These are phyloP conservation scores for Trachythela sp. DNA, from an alignment of 64 coral and sea anemone species.

Conservation along the genomic window DNA sequence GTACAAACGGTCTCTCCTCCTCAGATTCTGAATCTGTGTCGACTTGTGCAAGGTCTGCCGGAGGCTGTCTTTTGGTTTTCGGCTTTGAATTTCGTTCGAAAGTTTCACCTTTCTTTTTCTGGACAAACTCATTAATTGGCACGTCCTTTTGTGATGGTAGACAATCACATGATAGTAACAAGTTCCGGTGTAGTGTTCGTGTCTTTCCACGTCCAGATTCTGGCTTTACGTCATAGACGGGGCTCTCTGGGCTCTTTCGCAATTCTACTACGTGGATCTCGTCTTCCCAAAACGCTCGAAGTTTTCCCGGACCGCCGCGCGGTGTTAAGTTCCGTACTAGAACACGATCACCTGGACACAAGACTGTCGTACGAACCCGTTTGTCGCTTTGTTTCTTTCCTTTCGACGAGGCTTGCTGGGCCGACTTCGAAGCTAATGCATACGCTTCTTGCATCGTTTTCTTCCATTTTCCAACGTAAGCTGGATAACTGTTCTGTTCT, in stretches of 20 bases:
- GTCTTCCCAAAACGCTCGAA: slow-evolving; percentile 45
- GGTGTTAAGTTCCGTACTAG: slow-evolving; percentile 48
- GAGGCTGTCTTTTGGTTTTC: not conserved
- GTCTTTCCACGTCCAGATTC: slow-evolving; percentile 36
- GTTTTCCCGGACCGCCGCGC: slow-evolving; percentile 36
- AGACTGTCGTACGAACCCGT: slow-evolving; percentile 21
- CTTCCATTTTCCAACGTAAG: slow-evolving; percentile 11
- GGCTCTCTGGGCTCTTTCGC: slow-evolving; percentile 28
- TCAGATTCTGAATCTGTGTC: not conserved
- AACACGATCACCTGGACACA: slow-evolving; percentile 39
- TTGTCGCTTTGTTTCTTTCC: slow-evolving; percentile 23
- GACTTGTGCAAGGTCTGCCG: not conserved
- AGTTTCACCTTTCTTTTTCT: not conserved
- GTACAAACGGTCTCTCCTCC: not conserved
- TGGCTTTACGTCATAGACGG: slow-evolving; percentile 41
- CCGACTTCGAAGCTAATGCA: slow-evolving; percentile 11
- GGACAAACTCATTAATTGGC: not conserved
- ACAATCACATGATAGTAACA: slow-evolving; percentile 27
- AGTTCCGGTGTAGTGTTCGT: slow-evolving; percentile 25
- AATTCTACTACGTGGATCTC: slow-evolving; percentile 37
- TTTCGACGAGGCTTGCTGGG: not conserved
- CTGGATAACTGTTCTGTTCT: not conserved
- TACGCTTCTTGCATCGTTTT: slow-evolving; percentile 42
- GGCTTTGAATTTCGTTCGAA: not conserved
- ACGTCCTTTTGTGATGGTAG: not conserved